These are phyloP conservation scores for Pheosia tremula DNA, from an alignment of 2,888 invertebrate genomes.

Conservation along the genomic window DNA sequence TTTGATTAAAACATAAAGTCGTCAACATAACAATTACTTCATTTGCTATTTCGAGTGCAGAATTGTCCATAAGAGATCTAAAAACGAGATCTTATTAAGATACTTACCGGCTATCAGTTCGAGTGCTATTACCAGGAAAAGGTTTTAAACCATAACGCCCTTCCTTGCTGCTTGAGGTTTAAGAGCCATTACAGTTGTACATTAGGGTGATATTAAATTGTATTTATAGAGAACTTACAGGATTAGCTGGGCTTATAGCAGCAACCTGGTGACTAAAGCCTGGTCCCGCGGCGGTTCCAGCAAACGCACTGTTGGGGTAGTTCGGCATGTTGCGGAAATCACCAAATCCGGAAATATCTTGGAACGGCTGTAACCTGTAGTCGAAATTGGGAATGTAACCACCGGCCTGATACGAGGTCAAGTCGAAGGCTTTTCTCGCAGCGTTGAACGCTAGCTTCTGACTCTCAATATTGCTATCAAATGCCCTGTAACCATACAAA, in stretches of 20 bases:
- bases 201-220: no score
- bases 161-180: no score
- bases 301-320: conserved; percentile 67
- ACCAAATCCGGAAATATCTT: conserved; percentile 25
- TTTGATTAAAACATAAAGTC: no score
- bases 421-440: conserved; percentile 71
- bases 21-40: no score
- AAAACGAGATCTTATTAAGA: no score
- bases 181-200: no score
- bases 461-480: conserved; percentile 59
- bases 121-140: no score
- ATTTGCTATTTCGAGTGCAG: no score
- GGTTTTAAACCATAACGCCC: no score
- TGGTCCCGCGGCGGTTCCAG: conserved; percentile 82
- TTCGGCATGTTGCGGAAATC: conserved; percentile 25
- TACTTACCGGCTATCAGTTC: no score
- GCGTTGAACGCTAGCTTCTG: conserved; percentile 68
- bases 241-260: conserved; percentile 84
- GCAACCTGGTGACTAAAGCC: conserved; percentile 84
- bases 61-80: no score
- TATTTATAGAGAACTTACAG: conserved; percentile 68
- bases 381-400: conserved; percentile 61
- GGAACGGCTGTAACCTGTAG: conserved; percentile 55
- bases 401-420: conserved; percentile 64
- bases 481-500: conserved; percentile 63